Percentiles rank a stretch among this genome's conserved stretches.
These are phyloP conservation scores for Lithobates sylvaticus DNA, from an alignment of 2,797 vertebrate genomes.

Conservation along the genomic window DNA sequence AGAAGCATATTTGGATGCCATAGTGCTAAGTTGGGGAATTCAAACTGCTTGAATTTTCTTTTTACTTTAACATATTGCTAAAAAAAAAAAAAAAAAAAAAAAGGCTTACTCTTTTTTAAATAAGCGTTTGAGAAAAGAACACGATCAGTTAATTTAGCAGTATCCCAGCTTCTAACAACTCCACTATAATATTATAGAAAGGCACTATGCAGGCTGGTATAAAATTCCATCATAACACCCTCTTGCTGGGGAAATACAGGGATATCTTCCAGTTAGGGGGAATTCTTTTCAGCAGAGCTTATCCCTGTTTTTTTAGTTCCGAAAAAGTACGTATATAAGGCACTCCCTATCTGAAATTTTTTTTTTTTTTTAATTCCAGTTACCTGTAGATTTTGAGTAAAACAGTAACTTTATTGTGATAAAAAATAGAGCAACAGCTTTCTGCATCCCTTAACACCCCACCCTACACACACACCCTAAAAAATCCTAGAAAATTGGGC, in stretches of 20 bases:
- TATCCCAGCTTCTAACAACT: constrained; percentile 50
- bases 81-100: too few relatives aligned
- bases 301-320: not conserved
- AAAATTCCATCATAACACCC: constrained; percentile 35
- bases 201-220: constrained; percentile 62
- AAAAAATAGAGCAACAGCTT: constrained; percentile 29
- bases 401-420: not conserved
- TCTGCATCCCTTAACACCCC: constrained; percentile 49
- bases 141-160: not conserved
- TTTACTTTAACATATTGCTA: too few relatives aligned
- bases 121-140: too few relatives aligned
- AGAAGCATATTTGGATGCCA: too few relatives aligned
- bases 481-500: constrained; percentile 53
- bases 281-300: constrained; percentile 3
- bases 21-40: too few relatives aligned
- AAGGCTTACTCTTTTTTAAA: too few relatives aligned
- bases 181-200: constrained; percentile 56
- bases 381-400: constrained; percentile 11
- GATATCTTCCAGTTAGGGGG: constrained; percentile 12
- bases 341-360: constrained; percentile 1
- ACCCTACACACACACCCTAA: constrained; percentile 53
- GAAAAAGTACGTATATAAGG: constrained; percentile 11
- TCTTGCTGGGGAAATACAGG: constrained; percentile 58
- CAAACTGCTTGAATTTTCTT: too few relatives aligned
- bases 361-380: not conserved